Evolutionary conservation across 2,888 invertebrate genomes (phyloP), one percentile per base, ranked within the genome.

Genomic region (Trileptium ribeirensis): DNA sequence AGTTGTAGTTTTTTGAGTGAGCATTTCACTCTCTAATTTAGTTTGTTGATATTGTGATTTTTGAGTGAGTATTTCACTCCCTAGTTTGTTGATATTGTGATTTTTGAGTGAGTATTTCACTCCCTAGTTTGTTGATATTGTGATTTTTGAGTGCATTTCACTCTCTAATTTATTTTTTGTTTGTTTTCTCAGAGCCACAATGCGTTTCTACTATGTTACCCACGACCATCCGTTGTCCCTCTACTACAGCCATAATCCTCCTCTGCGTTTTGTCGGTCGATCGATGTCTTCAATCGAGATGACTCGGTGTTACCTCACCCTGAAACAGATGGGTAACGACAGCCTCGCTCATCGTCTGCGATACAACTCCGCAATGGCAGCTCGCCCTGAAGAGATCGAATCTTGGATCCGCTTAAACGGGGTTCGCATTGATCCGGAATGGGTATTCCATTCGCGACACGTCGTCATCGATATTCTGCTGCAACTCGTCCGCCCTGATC

Each of bases 231-330:
- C 70, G 36, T 70, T 70, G 70, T 70, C 70, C 70, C 31, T 29
- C 31, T 36, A 70, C 70, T 70, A 70, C 36, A 70, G 51, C 51
- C 51, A 70, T 15, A 33, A 33, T 70, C 70, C 70, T 36, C 70
- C 70, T 70, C 31, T 70, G 70, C 31, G 70, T 36, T 36, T 70
- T 36, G 70, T 29, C 31, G 31, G 33, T 29, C 36, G 70, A 33
- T 70, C 36, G 70, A 36, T 70, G 70, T 33, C 70, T 70, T 70
- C 70, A 36, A 70, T 70, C 70, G 70, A 70, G 33, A 70, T 70
- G 70, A 70, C 36, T 33, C 36, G 31, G 31, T 70, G 70, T 15
- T 70, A 33, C 70, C 70, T 70, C 36, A 33, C 36, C 36, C 70
- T 70, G 70, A 36, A 33, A 36, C 70, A 70, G 70, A 29, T 33